Base-by-base conservation (phyloP, 2,797 vertebrate genomes). In the Premnoplex brunnescens region DNA sequence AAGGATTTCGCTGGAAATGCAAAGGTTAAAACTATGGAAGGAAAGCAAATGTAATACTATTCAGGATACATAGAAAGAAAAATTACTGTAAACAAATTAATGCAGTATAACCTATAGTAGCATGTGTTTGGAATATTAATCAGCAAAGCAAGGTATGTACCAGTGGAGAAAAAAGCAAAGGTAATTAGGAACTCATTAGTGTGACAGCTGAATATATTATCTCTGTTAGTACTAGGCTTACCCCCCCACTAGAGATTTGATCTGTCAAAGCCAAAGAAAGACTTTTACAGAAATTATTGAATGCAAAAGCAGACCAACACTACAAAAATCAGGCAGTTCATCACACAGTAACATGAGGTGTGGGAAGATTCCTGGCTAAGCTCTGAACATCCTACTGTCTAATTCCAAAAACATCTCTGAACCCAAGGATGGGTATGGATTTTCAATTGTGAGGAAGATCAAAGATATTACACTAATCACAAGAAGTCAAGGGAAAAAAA, bases 121-220 rank as follows among this genome's bases (percentile, higher is more conserved):
- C 7, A 6, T 69, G 88, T 91, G 83, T 73, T 84, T 90, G 52
- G 90, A 95, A 95, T 96, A 88, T 73, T 85, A 95, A 96, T 89
- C 89, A 88, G 56, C 52, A 94, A 90, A 88, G 36, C 23, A 83
- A 93, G 88, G 73, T 94, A 96, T 86, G 58, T 22, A 73, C n/a
- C 69, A 86, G 27, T 62, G 66, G 69, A 60, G 10, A 64, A 85
- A 93, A 91, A 90, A 79, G 36, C 43, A 79, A 88, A 77, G 32
- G 51, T 94, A 95, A 97, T 97, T 95, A 94, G 54, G 59, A 94
- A 81, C 59, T 95, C 90, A 79, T 96, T 95, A 96, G 36, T 59
- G 39, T 93, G 88, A 78, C 91, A 88, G 91, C 51, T 88, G 91
- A 96, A 97, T 93, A 95, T 75, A 92, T 96, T 93, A 92, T 51